Percentiles rank a stretch among this genome's conserved stretches.
phyloP scores from a whole-genome alignment of 2,113 vertebrate species.

The Actinemys pallida region DNA sequence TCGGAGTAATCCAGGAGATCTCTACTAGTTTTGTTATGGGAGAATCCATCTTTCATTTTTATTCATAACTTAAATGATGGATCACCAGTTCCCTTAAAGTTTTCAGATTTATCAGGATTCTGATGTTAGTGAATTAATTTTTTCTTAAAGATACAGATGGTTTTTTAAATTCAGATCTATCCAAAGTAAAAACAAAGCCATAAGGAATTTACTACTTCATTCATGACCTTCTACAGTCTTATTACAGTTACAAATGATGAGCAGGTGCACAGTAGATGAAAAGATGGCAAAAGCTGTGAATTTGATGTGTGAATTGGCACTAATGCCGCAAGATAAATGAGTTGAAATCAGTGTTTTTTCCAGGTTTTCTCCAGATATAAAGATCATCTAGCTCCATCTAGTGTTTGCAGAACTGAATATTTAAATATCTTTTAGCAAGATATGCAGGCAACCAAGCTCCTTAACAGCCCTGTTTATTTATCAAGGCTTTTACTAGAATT shows the following conservation, averaged over 20 bases:
- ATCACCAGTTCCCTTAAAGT: not conserved
- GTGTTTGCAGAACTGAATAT: constrained; percentile 41
- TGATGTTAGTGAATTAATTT: constrained; percentile 2
- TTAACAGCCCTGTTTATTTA: not conserved
- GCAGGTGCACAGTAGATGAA: constrained; percentile 62
- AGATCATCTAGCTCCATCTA: constrained; percentile 76
- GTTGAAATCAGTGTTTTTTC: not conserved
- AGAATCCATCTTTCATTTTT: not conserved
- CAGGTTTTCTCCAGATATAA: accelerated
- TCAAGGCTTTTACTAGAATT: not conserved
- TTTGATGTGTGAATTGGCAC: constrained; percentile 32
- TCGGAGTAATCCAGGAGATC: not conserved
- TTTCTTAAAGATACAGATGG: constrained; percentile 65
- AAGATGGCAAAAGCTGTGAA: constrained; percentile 63
- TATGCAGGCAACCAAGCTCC: accelerated
- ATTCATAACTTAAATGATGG: not conserved
- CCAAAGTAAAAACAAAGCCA: constrained; percentile 64
- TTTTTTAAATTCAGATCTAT: constrained; percentile 42
- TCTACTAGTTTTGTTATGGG: not conserved
- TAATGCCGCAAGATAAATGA: constrained; percentile 2
- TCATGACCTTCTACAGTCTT: constrained; percentile 22
- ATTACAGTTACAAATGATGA: constrained; percentile 51
- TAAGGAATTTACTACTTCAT: constrained; percentile 64
- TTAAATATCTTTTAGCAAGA: constrained; percentile 8
- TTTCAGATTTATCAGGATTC: constrained; percentile 33